phyloP scores from a whole-genome alignment of 1,140 invertebrate species.

The Meteorus sp. region DNA sequence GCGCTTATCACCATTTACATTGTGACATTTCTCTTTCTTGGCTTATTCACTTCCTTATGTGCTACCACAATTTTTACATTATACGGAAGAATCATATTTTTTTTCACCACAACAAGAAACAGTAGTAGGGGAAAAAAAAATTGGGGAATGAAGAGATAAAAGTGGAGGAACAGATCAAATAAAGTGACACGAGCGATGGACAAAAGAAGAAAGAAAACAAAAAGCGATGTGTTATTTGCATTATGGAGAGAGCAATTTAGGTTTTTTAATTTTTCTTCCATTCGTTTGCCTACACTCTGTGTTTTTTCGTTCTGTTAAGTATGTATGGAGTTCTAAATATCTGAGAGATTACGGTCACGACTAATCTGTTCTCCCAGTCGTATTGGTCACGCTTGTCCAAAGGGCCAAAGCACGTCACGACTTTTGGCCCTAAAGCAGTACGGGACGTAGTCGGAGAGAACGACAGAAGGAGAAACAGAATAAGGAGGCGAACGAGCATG shows the following conservation, averaged over 20 bases:
- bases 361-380: slow-evolving; percentile 8
- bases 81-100: too few species aligned
- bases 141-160: slow-evolving; percentile 26
- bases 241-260: neutral
- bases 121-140: neutral
- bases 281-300: neutral
- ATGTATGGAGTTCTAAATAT: neutral
- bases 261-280: slow-evolving; percentile 10
- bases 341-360: slow-evolving; percentile 6
- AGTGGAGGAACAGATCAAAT: too few species aligned
- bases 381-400: slow-evolving; percentile 11
- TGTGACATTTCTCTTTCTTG: too few species aligned
- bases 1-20: too few species aligned
- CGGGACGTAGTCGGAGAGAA: too few species aligned
- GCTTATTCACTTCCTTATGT: neutral
- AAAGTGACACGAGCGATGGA: too few species aligned
- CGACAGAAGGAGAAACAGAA: slow-evolving; percentile 16
- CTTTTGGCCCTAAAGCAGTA: slow-evolving; percentile 19
- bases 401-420: neutral
- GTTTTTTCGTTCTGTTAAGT: neutral
- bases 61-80: too few species aligned
- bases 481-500: too few species aligned
- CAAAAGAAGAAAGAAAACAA: slow-evolving; percentile 1
- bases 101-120: too few species aligned
- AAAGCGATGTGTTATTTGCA: neutral